Conservation (phyloP, 2,888 invertebrate species). For the Apeira syringaria region DNA sequence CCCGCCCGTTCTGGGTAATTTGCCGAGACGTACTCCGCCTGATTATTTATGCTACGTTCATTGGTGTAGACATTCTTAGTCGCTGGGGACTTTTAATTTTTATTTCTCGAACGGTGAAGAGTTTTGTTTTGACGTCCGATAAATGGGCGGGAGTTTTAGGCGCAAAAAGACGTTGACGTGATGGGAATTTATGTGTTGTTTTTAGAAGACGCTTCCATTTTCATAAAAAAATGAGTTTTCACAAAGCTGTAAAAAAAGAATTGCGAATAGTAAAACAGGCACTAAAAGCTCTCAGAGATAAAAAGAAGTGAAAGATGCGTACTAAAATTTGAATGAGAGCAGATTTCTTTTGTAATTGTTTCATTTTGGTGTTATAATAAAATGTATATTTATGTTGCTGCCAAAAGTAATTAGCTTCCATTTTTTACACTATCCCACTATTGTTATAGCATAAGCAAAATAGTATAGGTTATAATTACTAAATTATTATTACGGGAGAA, state of each 20-base stretch:
- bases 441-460: no score
- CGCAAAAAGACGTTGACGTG: slow-evolving; percentile 35
- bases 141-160: slow-evolving; percentile 41
- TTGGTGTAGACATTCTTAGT: slow-evolving; percentile 54
- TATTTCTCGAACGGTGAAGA: slow-evolving; percentile 37
- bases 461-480: no score
- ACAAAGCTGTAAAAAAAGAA: slow-evolving; percentile 1
- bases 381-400: no score
- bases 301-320: not conserved
- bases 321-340: not conserved
- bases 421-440: no score
- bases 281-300: slow-evolving; percentile 2
- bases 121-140: slow-evolving; percentile 53
- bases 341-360: not conserved
- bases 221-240: not conserved
- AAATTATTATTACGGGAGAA: no score
- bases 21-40: slow-evolving; percentile 66
- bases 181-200: slow-evolving; percentile 37
- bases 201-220: slow-evolving; percentile 14
- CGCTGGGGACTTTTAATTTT: slow-evolving; percentile 50
- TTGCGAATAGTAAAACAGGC: slow-evolving; percentile 1
- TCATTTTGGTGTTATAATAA: not conserved
- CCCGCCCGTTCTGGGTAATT: slow-evolving; percentile 73
- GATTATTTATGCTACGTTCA: slow-evolving; percentile 71
- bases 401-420: no score